A percentile compares a stretch with the other conserved stretches of the same genome.
phyloP scores from a whole-genome alignment of 2,888 invertebrate genomes.

The Andricus curvator region DNA sequence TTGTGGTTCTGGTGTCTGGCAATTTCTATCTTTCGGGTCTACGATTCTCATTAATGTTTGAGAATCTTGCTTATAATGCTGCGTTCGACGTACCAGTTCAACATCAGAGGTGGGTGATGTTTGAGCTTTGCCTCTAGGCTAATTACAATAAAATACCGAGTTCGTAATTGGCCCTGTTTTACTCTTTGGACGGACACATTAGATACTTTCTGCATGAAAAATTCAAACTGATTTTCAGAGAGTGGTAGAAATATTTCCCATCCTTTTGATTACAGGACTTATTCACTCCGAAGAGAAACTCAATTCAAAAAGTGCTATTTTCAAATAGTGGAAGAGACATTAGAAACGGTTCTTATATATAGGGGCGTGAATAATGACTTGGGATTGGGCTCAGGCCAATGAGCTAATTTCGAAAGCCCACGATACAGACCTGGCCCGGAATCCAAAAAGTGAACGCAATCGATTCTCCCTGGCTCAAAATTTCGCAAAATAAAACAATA shows the following conservation, averaged over 20 bases:
- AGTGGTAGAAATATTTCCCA: neutral
- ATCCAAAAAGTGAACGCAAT: too few species aligned
- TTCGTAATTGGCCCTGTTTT: neutral
- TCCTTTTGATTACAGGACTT: neutral
- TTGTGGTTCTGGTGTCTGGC: neutral
- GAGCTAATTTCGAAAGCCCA: too few species aligned
- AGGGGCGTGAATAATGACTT: too few species aligned
- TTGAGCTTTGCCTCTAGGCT: neutral
- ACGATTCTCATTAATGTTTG: neutral
- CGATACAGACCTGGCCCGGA: too few species aligned
- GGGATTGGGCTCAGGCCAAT: too few species aligned
- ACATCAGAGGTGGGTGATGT: neutral
- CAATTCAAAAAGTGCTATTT: neutral
- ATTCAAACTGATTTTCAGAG: neutral
- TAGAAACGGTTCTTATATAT: too few species aligned
- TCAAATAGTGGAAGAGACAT: too few species aligned
- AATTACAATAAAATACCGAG: neutral
- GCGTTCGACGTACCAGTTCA: neutral
- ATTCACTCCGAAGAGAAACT: neutral
- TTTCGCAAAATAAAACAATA: too few species aligned
- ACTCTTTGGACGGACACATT: neutral
- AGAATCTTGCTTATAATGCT: neutral
- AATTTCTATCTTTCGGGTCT: too few species aligned
- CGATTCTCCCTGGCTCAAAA: too few species aligned
- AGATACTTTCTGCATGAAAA: neutral